Base-by-base conservation (phyloP, 1,140 invertebrate species). In the Globodera rostochiensis region DNA sequence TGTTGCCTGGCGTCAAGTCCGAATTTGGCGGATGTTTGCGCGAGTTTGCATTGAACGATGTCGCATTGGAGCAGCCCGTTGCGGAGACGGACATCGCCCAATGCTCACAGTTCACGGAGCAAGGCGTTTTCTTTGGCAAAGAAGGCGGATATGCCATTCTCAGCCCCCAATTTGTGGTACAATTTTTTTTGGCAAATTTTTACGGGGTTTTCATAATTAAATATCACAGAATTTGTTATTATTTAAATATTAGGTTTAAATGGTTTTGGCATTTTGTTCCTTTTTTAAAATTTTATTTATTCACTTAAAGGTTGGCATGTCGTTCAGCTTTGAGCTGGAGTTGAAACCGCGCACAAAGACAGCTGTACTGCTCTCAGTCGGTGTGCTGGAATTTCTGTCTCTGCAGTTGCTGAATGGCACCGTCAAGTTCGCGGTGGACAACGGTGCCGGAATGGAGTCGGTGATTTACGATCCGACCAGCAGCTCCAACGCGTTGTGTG, bases 1-100 rank as follows among this genome's bases (percentile, higher is more conserved):
- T 82, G 25, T 77, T 82, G 50, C 81, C 64, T 92, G 91, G 91
- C 45, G 87, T 92, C 3, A 93, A 93, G 60, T 86, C 87, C 4
- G 93, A 94, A 36, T 97, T 96, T 88, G 93, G 92, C 84, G 97
- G 96, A 36, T 98, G 97, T 89, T 91, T 98, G 19, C 92, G 93
- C 74, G 94, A 95, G 73, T 92, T 98, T 53, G 85, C 85, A 53
- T 91, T 95, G 86, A 94, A 94, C 86, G 93, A 92, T 47, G 91
- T 93, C 83, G 90, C 90, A 13, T 89, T 95, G 81, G 92, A 92
- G 47, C 91, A 93, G 75, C 92, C 93, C 13, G 87, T 91, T 6
- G 47, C 77, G 70, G 79, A 87, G 57, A 81, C 92, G 73, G 93
- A 93, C 11, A 93, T 94, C 0, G 92, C 94, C 45, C 93, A 93